These are phyloP conservation scores for Pygoscelis adeliae DNA, from an alignment of 2,113 vertebrate genomes.

Conservation along the genomic window DNA sequence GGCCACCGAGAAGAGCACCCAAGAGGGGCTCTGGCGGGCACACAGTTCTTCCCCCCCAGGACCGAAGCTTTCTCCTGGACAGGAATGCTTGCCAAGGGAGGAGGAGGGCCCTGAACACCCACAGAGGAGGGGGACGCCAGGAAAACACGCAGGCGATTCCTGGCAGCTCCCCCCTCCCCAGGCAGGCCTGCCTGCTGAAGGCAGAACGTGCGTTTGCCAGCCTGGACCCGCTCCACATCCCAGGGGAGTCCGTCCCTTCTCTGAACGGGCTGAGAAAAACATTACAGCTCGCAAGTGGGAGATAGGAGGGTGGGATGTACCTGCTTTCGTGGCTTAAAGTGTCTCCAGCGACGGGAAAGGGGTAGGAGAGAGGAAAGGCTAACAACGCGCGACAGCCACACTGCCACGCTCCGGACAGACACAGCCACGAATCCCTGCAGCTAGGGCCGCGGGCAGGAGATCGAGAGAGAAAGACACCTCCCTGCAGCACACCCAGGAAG, in stretches of 20 bases:
- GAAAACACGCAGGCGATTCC: not conserved
- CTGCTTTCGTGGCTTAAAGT: not conserved
- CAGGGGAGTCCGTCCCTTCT: not conserved
- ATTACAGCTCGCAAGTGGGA: not conserved
- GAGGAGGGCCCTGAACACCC: no score
- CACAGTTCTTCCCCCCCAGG: fast-evolving
- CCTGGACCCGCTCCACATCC: not conserved
- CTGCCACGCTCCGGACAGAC: no score
- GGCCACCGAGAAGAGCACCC: fast-evolving
- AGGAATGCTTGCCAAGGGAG: not conserved
- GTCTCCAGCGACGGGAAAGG: not conserved
- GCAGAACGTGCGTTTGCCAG: not conserved
- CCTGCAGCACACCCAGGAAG: not conserved
- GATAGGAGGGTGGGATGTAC: not conserved
- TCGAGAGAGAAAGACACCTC: not conserved
- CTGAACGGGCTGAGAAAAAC: not conserved
- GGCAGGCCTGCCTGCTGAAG: not conserved
- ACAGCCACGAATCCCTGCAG: not conserved
- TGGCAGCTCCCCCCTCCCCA: not conserved
- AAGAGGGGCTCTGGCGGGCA: not conserved
- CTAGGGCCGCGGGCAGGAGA: not conserved
- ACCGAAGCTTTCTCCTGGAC: not conserved
- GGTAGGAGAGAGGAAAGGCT: not conserved
- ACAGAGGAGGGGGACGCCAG: not conserved
- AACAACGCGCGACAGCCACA: fast-evolving